Evolutionary conservation across 2,797 vertebrate genomes (phyloP).

Genomic region (Sebastes hubbsi): DNA sequence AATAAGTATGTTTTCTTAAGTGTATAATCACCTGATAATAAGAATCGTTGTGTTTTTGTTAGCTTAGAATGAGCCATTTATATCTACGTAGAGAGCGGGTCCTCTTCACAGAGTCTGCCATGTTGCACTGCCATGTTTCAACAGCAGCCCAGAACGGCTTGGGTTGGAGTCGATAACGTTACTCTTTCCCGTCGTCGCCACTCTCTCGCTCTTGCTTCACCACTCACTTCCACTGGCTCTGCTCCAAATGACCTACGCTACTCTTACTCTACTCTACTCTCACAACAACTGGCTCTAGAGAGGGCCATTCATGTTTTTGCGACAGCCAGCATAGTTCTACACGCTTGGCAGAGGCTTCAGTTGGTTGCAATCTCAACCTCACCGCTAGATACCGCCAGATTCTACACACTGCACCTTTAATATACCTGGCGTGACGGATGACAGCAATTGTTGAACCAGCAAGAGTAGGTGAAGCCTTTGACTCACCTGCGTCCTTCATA

Average conservation of each 20-base stretch:
- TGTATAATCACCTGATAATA: not conserved
- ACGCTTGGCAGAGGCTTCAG: not conserved
- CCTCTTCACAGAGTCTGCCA: not conserved
- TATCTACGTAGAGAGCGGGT: not conserved
- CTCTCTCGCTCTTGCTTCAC: no score
- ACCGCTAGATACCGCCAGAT: not conserved
- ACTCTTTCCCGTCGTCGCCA: not conserved
- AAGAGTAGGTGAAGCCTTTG: not conserved
- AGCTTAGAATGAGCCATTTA: not conserved
- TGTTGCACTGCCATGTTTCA: not conserved
- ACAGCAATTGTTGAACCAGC: not conserved
- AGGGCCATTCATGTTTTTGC: not conserved
- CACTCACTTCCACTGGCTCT: not conserved
- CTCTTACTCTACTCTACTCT: not conserved
- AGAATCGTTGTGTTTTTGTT: not conserved
- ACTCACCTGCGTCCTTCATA: slow-evolving; percentile 96
- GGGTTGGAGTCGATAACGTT: no score
- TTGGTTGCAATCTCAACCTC: not conserved
- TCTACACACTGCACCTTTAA: not conserved
- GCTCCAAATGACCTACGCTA: not conserved
- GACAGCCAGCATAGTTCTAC: no score
- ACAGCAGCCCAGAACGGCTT: no score
- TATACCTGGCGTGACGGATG: not conserved
- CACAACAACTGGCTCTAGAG: not conserved
- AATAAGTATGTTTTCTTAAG: not conserved